Percentiles rank a stretch among this genome's conserved stretches.
Evolutionary conservation across 2,888 invertebrate genomes (phyloP).

Genomic region (Cyclophora albipunctata): DNA sequence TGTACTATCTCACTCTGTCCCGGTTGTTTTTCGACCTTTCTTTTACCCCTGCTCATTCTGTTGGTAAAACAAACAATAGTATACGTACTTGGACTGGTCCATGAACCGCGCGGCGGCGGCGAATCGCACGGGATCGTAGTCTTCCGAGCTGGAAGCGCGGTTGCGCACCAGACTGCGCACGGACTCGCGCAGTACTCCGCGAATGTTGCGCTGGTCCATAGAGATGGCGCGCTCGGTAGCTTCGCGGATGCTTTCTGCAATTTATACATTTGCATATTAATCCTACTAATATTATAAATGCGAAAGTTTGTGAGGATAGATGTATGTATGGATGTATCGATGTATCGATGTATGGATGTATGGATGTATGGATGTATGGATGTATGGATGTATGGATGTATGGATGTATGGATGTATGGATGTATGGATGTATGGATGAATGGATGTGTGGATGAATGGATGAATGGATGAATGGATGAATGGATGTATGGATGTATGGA

Average conservation of each 20-base stretch:
- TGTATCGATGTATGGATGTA: too few relatives aligned
- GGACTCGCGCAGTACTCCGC: slow-evolving; percentile 43
- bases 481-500: too few relatives aligned
- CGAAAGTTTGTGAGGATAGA: too few relatives aligned
- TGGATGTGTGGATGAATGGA: too few relatives aligned
- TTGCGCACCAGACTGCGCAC: slow-evolving; percentile 37
- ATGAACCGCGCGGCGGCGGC: slow-evolving; percentile 42
- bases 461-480: too few relatives aligned
- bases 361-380: too few relatives aligned
- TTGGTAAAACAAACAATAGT: neutral
- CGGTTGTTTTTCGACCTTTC: neutral
- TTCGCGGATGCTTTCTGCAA: slow-evolving; percentile 40
- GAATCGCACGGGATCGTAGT: slow-evolving; percentile 40
- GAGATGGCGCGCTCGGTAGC: slow-evolving; percentile 23
- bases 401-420: too few relatives aligned
- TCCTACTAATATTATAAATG: too few relatives aligned
- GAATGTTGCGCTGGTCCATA: slow-evolving; percentile 26
- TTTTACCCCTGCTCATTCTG: neutral
- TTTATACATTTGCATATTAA: too few relatives aligned
- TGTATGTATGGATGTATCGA: too few relatives aligned
- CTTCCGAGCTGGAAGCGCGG: slow-evolving; percentile 35
- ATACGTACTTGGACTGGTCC: slow-evolving; percentile 21
- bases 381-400: too few relatives aligned
- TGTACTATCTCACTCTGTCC: neutral
- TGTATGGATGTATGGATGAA: too few relatives aligned